Base-by-base conservation (phyloP, 1,140 invertebrate genomes). In the Scaptomyza pallida region DNA sequence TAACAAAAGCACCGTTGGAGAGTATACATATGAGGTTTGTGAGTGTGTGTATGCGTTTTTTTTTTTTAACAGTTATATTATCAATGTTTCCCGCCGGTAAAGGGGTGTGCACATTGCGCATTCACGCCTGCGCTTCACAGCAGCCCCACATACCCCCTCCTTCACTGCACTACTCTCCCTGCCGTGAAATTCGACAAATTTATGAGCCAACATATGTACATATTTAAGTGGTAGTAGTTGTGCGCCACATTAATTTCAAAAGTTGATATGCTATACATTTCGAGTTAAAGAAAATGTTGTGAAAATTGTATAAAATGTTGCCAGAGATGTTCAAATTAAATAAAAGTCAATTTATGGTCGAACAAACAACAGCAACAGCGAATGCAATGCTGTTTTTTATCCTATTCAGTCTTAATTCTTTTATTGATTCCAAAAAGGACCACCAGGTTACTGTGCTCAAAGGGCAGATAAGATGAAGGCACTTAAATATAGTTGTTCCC, bases 401-500 rank as follows among this genome's bases (percentile, higher is more conserved):
- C 19, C n/a, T 44, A 2, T 56, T 16, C 23, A n/a, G 1, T 35
- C 33, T 12, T 4, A 35, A 35, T 30, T 16, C 37, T 23, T 23
- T 19, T 19, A 26, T 19, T 37, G 51, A 35, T 12, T 33, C 23
- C 37, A 61, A 72, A 68, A 72, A 68, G 63, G 70, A 67, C 50
- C 61, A 65, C 52, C 43, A 75, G 70, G 47, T 51, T 56, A 43
- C 65, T 68, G 67, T 41, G 41, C 48, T 51, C 65, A 72, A 67
- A 67, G 74, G 70, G 74, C 70, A 57, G 81, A 74, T 72, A 76
- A 72, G 82, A 77, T 71, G 61, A 85, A 69, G 64, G 82, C 78
- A 80, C 70, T 81, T 78, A 62, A 69, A 88, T 88, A 81, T 81
- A 88, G 82, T 81, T 88, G 78, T 86, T 73, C 65, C 45, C 55